A percentile compares a stretch with the other conserved stretches of the same genome.
Conservation (phyloP, 2,113 vertebrate species). For the Stictonetta naevosa region DNA sequence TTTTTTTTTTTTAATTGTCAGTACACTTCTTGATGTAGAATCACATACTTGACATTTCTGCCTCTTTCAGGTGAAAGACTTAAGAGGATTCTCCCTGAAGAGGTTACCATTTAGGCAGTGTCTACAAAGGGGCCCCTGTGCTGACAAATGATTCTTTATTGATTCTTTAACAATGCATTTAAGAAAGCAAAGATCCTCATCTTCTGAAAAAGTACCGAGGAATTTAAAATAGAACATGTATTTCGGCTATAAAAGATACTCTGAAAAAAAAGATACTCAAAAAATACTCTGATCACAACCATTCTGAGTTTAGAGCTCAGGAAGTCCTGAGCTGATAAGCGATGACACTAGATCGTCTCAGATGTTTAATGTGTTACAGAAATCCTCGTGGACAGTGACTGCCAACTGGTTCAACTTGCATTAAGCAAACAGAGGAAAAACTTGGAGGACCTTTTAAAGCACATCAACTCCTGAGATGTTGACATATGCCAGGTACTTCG, state of each 20-base stretch:
- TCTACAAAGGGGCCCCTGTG: background rate
- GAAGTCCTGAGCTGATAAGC: background rate
- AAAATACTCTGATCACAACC: background rate
- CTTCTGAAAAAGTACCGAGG: background rate
- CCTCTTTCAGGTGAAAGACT: background rate
- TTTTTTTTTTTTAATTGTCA: background rate
- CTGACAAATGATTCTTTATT: background rate
- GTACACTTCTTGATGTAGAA: background rate
- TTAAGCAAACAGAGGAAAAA: background rate
- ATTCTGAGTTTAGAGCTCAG: background rate
- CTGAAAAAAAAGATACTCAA: too few relatives aligned
- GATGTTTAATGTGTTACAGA: background rate
- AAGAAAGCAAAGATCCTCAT: background rate
- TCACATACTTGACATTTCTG: background rate
- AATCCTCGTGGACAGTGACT: background rate
- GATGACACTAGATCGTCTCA: background rate
- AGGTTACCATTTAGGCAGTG: background rate
- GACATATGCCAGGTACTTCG: background rate
- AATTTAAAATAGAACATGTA: background rate
- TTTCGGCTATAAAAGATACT: background rate
- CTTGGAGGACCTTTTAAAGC: background rate
- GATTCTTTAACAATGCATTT: background rate
- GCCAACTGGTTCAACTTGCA: background rate
- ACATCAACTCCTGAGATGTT: background rate
- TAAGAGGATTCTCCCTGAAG: background rate